Evolutionary conservation across 2,113 vertebrate species (phyloP).

Genomic region (Baryphthengus martii): DNA sequence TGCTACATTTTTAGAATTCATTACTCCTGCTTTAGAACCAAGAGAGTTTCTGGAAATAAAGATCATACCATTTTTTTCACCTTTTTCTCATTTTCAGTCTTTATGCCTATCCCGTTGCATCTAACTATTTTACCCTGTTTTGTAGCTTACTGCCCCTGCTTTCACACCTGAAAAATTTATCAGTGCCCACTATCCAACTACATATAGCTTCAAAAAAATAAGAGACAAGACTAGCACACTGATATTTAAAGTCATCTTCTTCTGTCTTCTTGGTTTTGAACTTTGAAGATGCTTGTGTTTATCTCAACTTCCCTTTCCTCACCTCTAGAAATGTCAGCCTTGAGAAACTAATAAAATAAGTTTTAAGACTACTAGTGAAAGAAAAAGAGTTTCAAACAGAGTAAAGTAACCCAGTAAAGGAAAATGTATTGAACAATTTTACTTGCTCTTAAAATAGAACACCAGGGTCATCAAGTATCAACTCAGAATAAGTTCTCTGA

Average conservation of each 20-base stretch:
- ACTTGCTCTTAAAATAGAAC: background rate
- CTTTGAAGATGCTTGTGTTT: background rate
- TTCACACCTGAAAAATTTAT: background rate
- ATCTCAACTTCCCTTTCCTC: background rate
- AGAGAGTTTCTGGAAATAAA: background rate
- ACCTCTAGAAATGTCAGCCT: background rate
- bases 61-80: background rate
- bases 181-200: background rate
- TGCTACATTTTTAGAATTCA: background rate
- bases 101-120: fast-evolving
- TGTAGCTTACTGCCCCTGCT: background rate
- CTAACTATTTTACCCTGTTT: background rate
- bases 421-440: background rate
- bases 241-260: background rate
- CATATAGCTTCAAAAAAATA: background rate
- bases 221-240: background rate
- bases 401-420: background rate
- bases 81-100: background rate
- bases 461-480: background rate
- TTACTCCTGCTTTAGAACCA: background rate
- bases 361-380: background rate
- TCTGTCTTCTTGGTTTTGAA: background rate
- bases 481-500: background rate
- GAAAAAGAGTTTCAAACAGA: background rate
- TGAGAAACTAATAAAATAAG: background rate